Evolutionary conservation across 1,140 invertebrate genomes (phyloP), one percentile per base, ranked within the genome.

Genomic region (Anagrus nilaparvatae): DNA sequence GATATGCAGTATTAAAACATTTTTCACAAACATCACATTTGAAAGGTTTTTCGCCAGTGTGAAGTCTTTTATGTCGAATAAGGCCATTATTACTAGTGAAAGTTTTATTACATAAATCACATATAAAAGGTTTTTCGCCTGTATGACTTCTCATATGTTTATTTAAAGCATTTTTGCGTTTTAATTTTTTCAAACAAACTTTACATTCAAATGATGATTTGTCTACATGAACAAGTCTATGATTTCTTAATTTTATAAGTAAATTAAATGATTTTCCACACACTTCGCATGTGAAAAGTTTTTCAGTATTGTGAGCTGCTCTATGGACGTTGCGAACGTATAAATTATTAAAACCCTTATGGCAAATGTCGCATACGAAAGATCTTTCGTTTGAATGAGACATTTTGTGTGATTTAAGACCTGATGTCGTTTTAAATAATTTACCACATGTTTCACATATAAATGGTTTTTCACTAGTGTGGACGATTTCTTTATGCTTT

Each of bases 371-470:
- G 51, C 84, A 87, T 23, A 73, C 64, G 53, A 84, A 80, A 0
- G 83, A 82, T 50, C 83, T 83, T 52, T 84, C 82, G 3, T 84
- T 82, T 3, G 74, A 70, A 43, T 82, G 79, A 47, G 72, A 71
- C 4, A 67, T 50, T 56, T 67, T 65, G 46, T 72, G 69, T n/a
- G 56, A 53, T 17, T 66, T 64, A 27, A 78, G 52, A n/a, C n/a
- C n/a, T n/a, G n/a, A n/a, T n/a, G n/a, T n/a, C n/a, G n/a, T n/a
- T n/a, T n/a, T n/a, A n/a, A n/a, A n/a, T n/a, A n/a, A n/a, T n/a
- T n/a, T n/a, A n/a, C n/a, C n/a, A 27, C 24, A 27, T 12, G 12
- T 12, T 12, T 6, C 24, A 27, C 24, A 27, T 12, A 7, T 12
- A 12, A 27, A 27, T 6, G 6, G 24, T 12, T 27, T 27, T 6